Evolutionary conservation across 2,888 invertebrate genomes (phyloP), one percentile per base, ranked within the genome.

Genomic region (Cordilura impudica): DNA sequence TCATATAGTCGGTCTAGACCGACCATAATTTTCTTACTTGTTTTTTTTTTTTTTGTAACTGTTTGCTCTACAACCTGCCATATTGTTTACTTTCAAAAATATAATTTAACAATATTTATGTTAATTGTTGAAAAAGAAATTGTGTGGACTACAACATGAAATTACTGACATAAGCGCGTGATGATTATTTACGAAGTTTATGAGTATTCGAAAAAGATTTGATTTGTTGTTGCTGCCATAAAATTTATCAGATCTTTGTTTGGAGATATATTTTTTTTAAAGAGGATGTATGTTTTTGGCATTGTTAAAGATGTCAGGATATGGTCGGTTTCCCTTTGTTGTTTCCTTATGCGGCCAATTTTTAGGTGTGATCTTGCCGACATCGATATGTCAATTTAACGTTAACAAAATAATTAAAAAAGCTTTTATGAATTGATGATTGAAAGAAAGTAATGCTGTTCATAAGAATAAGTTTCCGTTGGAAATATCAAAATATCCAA

Each of bases 361-460:
- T 63, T 66, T n/a, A 21, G 49, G 19, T 80, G 63, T 72, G 76
- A 78, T 80, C 72, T 80, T 73, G 72, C 76, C 80, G 80, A 58
- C 79, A 71, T 79, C 75, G 79, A 79, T 79, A 75, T 67, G 71
- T 35, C 60, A 78, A 35, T 35, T 12, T 35, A 35, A 35, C 12
- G 35, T 35, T 35, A n/a, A 4, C 35, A 31, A 29, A n/a, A n/a
- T n/a, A n/a, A n/a, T n/a, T n/a, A 12, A 35, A 35, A 3, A 35
- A 35, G 35, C 12, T 3, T 0, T 12, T 39, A 12, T n/a, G 14
- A 39, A n/a, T 39, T 39, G n/a, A 2, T 1, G 35, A 39, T 39
- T 3, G n/a, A 2, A 39, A n/a, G n/a, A n/a, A n/a, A n/a, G n/a
- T n/a, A n/a, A n/a, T n/a, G n/a, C n/a, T n/a, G n/a, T n/a, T n/a